These are phyloP conservation scores for Cerceris ruficornis DNA, from an alignment of 2,888 invertebrate species.

Conservation along the genomic window DNA sequence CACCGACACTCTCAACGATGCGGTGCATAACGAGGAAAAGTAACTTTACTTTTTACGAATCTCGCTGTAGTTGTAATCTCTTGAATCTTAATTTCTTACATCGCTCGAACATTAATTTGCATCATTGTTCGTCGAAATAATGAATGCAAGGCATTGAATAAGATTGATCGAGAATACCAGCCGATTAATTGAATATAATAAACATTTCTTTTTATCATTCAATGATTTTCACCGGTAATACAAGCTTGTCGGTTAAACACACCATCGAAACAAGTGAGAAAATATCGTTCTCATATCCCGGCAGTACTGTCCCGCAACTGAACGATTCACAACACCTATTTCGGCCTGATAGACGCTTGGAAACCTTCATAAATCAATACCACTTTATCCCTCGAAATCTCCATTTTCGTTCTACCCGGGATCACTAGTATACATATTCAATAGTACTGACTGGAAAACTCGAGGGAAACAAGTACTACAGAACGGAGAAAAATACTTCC, in stretches of 20 bases:
- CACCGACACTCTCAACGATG: slow-evolving; percentile 13
- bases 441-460: slow-evolving; percentile 22
- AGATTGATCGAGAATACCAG: too few species aligned
- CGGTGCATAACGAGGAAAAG: not conserved
- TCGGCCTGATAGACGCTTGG: slow-evolving; percentile 49
- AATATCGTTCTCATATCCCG: slow-evolving; percentile 45
- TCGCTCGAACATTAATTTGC: too few species aligned
- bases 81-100: too few species aligned
- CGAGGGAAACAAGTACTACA: slow-evolving; percentile 8
- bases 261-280: slow-evolving; percentile 33
- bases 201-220: too few species aligned
- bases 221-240: not conserved
- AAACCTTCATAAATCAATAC: slow-evolving; percentile 59
- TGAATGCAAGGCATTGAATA: too few species aligned
- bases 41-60: not conserved
- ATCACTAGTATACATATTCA: slow-evolving; percentile 54
- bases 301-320: slow-evolving; percentile 17
- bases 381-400: slow-evolving; percentile 57
- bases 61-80: too few species aligned
- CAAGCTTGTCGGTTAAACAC: slow-evolving; percentile 22
- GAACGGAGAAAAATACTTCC: not conserved
- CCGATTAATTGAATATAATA: too few species aligned
- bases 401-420: slow-evolving; percentile 56
- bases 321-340: slow-evolving; percentile 45
- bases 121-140: too few species aligned